Conservation (phyloP, 23 tunicate genomes). For the Diplosoma virens region DNA sequence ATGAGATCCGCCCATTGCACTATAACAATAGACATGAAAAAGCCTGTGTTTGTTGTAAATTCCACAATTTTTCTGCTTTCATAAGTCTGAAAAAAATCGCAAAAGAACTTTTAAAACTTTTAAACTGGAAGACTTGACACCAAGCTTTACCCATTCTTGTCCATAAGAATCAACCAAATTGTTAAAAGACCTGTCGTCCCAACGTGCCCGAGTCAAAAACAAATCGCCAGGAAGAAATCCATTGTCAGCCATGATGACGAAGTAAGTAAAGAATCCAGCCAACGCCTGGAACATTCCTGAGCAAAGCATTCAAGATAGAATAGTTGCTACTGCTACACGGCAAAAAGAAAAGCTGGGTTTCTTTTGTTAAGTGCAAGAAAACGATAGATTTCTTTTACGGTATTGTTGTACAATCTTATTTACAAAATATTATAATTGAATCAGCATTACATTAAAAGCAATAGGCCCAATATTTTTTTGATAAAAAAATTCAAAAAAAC, state of each 20-base stretch:
- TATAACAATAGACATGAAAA: conserved; percentile 94
- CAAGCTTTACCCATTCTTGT: conserved; percentile 91
- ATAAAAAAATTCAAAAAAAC: too few species aligned
- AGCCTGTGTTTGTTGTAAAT: conserved; percentile 90
- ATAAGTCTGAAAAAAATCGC: conserved; percentile 48
- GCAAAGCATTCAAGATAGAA: neutral
- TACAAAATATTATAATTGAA: too few species aligned
- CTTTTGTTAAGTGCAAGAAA: too few species aligned
- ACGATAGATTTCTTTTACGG: too few species aligned
- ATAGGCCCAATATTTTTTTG: too few species aligned
- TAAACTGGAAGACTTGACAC: neutral
- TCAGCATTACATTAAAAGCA: too few species aligned
- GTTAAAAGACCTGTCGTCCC: conserved; percentile 72
- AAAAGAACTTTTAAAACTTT: neutral
- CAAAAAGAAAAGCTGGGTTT: too few species aligned
- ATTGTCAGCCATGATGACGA: conserved; percentile 86
- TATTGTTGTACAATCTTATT: too few species aligned
- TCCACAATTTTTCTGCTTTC: conserved; percentile 69
- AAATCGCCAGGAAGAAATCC: conserved; percentile 70
- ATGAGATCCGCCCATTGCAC: conserved; percentile 99
- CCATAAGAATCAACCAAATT: conserved; percentile 82
- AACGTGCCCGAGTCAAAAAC: conserved; percentile 42
- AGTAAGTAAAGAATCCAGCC: conserved; percentile 96
- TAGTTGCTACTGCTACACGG: too few species aligned
- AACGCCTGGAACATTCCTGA: conserved; percentile 97